A percentile compares a stretch with the other conserved stretches of the same genome.
phyloP scores from a whole-genome alignment of 2,113 vertebrate genomes.

The Podilymbus podiceps region DNA sequence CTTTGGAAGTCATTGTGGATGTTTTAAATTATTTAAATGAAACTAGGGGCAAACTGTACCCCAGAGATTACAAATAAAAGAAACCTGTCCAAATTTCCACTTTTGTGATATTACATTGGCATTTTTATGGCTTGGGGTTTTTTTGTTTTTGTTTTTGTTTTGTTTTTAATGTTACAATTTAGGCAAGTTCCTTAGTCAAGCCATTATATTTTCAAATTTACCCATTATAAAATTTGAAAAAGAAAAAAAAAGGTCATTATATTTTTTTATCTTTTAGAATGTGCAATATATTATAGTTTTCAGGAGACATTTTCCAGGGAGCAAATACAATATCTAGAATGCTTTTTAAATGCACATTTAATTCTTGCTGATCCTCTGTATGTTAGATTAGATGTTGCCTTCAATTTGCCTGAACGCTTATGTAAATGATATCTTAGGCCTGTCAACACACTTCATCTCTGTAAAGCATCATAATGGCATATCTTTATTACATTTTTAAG shows the following conservation, averaged over 20 bases:
- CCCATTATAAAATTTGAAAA: background rate
- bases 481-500: slow-evolving; percentile 5
- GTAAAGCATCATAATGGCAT: background rate
- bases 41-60: background rate
- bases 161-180: background rate
- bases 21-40: background rate
- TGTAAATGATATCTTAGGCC: background rate
- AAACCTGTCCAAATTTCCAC: background rate
- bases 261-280: background rate
- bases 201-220: background rate
- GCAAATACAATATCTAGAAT: background rate
- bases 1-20: background rate
- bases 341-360: background rate
- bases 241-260: rapidly evolving
- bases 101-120: background rate
- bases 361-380: slow-evolving; percentile 3
- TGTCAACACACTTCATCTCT: background rate
- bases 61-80: background rate
- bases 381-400: background rate
- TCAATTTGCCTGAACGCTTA: background rate
- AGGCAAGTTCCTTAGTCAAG: background rate
- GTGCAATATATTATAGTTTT: background rate
- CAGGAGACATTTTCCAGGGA: background rate
- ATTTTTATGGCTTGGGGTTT: background rate
- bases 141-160: no score